Conservation (phyloP, 2,888 invertebrate species). For the Plagiodera versicolora region DNA sequence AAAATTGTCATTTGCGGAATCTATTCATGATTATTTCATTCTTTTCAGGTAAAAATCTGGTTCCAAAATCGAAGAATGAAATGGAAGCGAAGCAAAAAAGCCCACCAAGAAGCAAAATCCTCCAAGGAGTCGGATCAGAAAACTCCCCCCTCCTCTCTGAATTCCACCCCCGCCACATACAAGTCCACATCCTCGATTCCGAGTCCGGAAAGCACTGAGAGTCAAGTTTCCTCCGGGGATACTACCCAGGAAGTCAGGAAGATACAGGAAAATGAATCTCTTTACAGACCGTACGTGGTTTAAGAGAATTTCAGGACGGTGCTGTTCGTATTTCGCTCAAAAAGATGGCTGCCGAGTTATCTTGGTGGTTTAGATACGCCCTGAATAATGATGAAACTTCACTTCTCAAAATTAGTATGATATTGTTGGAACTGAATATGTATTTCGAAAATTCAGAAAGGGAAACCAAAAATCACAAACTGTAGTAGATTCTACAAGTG, state of each 20-base stretch:
- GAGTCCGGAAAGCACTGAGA: slow-evolving; percentile 33
- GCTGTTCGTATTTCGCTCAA: slow-evolving; percentile 2
- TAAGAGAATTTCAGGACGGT: slow-evolving; percentile 32
- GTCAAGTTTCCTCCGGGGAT: slow-evolving; percentile 30
- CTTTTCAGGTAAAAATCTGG: slow-evolving; percentile 93
- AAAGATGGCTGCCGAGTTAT: not conserved
- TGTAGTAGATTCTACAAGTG: too few relatives aligned
- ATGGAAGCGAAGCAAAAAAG: slow-evolving; percentile 97
- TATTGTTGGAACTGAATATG: too few relatives aligned
- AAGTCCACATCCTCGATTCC: slow-evolving; percentile 34
- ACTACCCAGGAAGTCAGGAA: slow-evolving; percentile 39
- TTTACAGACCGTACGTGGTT: slow-evolving; percentile 58
- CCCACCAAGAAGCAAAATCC: slow-evolving; percentile 82
- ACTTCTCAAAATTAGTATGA: too few relatives aligned
- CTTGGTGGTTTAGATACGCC: too few relatives aligned
- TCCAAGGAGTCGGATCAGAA: slow-evolving; percentile 48
- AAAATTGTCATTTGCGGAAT: too few relatives aligned
- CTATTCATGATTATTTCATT: slow-evolving; percentile 21
- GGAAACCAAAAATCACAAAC: too few relatives aligned
- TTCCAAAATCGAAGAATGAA: slow-evolving; percentile 99
- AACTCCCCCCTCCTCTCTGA: slow-evolving; percentile 37
- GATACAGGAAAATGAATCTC: slow-evolving; percentile 51
- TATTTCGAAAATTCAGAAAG: too few relatives aligned
- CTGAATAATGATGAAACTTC: too few relatives aligned
- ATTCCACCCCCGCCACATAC: slow-evolving; percentile 31